Percentiles rank a stretch among this genome's conserved stretches.
Conservation (phyloP, 2,888 invertebrate genomes). For the Vanessa cardui region DNA sequence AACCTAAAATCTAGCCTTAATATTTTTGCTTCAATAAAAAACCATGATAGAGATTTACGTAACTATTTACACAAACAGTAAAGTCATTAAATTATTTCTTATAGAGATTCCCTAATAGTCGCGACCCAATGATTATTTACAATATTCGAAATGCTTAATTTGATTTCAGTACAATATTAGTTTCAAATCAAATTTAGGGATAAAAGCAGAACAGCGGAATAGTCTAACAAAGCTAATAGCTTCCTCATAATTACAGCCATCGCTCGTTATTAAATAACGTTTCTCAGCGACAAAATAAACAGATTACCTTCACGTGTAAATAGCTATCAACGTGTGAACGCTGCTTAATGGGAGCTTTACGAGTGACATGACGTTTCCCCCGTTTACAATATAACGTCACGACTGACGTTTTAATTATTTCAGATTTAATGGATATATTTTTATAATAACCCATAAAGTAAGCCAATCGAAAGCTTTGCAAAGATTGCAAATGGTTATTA, state of each 20-base stretch:
- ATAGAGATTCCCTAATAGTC: too few relatives aligned
- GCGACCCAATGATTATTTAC: neutral
- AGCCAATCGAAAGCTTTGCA: too few relatives aligned
- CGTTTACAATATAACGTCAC: slow-evolving; percentile 30
- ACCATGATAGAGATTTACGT: too few relatives aligned
- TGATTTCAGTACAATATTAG: neutral
- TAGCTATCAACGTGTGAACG: slow-evolving; percentile 36
- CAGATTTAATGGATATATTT: neutral
- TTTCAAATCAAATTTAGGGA: neutral
- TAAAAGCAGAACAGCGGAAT: slow-evolving; percentile 19
- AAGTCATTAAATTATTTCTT: too few relatives aligned
- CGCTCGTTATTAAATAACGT: slow-evolving; percentile 41
- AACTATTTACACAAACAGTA: too few relatives aligned
- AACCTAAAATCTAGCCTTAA: too few relatives aligned
- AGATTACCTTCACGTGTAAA: slow-evolving; percentile 41
- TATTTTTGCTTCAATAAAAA: too few relatives aligned
- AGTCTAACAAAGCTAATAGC: slow-evolving; percentile 37
- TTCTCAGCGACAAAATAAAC: slow-evolving; percentile 41
- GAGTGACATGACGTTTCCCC: slow-evolving; percentile 18
- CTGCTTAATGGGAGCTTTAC: slow-evolving; percentile 39
- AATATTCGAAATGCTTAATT: neutral
- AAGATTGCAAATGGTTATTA: too few relatives aligned
- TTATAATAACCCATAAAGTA: too few relatives aligned
- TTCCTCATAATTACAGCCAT: slow-evolving; percentile 34
- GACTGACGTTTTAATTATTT: slow-evolving; percentile 12